Percentiles rank a stretch among this genome's conserved stretches.
Conservation (phyloP, 2,113 vertebrate genomes). For the Amphiprion percula region DNA sequence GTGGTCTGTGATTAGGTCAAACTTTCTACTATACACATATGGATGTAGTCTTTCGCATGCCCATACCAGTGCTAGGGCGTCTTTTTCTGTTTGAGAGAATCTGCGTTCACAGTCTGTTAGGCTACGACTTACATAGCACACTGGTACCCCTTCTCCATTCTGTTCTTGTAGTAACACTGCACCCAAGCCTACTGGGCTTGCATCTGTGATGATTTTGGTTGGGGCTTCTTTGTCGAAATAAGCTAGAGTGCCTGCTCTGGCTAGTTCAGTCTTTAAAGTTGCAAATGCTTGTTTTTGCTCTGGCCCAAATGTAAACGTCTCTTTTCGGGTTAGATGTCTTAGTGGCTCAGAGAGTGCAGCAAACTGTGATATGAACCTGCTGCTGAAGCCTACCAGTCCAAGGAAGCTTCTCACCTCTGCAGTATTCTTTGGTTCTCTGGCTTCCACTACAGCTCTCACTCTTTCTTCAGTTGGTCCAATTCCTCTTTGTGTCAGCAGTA, state of each 20-base stretch:
- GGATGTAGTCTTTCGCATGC: conserved; percentile 41
- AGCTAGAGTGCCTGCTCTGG: not conserved
- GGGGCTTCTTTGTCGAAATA: not conserved
- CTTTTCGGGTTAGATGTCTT: not conserved
- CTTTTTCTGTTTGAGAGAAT: conserved; percentile 31
- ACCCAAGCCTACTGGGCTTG: conserved; percentile 16
- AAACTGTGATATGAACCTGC: not conserved
- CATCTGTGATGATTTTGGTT: no score
- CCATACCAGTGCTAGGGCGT: conserved; percentile 35
- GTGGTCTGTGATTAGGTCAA: conserved; percentile 55
- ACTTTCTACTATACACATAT: conserved; percentile 52
- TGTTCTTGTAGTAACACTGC: no score
- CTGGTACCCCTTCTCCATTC: conserved; percentile 11
- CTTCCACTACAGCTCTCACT: not conserved
- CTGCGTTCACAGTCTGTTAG: conserved; percentile 15
- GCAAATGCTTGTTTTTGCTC: not conserved
- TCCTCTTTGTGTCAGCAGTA: not conserved
- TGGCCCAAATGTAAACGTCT: not conserved
- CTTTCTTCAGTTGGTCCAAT: not conserved
- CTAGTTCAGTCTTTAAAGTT: not conserved
- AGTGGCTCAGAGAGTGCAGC: not conserved
- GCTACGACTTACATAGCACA: conserved; percentile 24
- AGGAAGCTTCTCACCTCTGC: not conserved
- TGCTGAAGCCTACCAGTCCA: not conserved
- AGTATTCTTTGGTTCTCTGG: not conserved